A percentile compares a stretch with the other conserved stretches of the same genome.
Evolutionary conservation across 2,888 invertebrate genomes (phyloP).

Genomic region (Teinopalpus imperialis): DNA sequence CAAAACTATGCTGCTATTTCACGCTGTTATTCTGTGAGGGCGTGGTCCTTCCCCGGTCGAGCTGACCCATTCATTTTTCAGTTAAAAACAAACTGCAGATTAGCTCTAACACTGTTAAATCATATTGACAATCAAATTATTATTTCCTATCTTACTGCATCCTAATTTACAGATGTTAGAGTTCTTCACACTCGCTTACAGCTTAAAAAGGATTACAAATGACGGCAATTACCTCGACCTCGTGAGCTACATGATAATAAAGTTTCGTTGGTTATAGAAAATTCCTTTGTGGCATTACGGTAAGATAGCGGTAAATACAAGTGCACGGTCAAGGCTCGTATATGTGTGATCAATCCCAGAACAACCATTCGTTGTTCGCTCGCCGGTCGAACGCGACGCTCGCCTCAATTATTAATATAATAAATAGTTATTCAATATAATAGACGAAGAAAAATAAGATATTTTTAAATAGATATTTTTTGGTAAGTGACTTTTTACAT

Average conservation of each 20-base stretch:
- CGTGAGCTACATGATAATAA: constrained; percentile 26
- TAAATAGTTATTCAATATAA: too few relatives aligned
- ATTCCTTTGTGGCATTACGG: constrained; percentile 56
- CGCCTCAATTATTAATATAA: neutral
- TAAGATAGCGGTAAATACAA: constrained; percentile 68
- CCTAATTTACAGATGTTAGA: too few relatives aligned
- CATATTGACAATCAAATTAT: too few relatives aligned
- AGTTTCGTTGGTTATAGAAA: constrained; percentile 30
- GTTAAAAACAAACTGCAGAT: too few relatives aligned
- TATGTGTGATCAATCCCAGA: constrained; percentile 37
- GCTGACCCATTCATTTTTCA: too few relatives aligned
- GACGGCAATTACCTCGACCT: constrained; percentile 22
- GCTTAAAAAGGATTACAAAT: constrained; percentile 9
- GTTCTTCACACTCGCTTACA: too few relatives aligned
- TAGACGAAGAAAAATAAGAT: too few relatives aligned
- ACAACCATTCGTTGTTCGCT: constrained; percentile 48
- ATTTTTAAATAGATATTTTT: neutral
- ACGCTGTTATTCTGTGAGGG: too few relatives aligned
- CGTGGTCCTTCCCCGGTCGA: too few relatives aligned
- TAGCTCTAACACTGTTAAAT: too few relatives aligned
- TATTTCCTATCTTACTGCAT: too few relatives aligned
- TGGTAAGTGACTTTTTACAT: constrained; percentile 5
- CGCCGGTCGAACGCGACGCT: constrained; percentile 32
- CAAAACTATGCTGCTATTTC: too few relatives aligned
- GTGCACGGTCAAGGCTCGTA: constrained; percentile 61